These are phyloP conservation scores for Coenobita brevimanus DNA, from an alignment of 1,140 invertebrate genomes.

Conservation along the genomic window DNA sequence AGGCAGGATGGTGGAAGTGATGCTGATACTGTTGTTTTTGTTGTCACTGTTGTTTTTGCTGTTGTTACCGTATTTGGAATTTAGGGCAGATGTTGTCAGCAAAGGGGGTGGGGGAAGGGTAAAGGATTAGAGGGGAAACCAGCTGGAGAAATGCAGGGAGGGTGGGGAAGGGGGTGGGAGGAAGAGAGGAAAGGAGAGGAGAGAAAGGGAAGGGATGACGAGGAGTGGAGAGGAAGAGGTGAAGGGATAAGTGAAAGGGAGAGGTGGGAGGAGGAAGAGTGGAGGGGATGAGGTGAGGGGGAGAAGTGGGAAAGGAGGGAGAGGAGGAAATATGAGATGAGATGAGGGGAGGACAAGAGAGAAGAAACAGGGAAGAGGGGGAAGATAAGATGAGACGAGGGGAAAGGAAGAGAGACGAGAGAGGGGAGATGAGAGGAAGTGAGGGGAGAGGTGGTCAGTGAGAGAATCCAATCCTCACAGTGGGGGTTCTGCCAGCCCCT, in stretches of 20 bases:
- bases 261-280: background rate
- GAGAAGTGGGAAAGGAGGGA: background rate
- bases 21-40: too few relatives aligned
- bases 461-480: background rate
- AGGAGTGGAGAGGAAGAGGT: background rate
- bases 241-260: background rate
- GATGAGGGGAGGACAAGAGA: background rate
- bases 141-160: background rate
- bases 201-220: background rate
- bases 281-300: background rate
- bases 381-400: background rate
- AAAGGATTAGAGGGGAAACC: background rate
- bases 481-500: background rate
- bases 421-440: too few relatives aligned
- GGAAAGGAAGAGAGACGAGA: background rate
- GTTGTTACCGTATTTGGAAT: too few relatives aligned
- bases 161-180: background rate
- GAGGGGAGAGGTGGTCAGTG: background rate
- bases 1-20: too few relatives aligned
- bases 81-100: constrained; percentile 28
- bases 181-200: background rate
- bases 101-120: background rate
- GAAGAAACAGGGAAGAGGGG: background rate
- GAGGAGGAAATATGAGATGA: background rate
- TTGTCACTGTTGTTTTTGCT: too few relatives aligned